Conservation (phyloP, 2,888 invertebrate genomes). For the Oscheius sp. region DNA sequence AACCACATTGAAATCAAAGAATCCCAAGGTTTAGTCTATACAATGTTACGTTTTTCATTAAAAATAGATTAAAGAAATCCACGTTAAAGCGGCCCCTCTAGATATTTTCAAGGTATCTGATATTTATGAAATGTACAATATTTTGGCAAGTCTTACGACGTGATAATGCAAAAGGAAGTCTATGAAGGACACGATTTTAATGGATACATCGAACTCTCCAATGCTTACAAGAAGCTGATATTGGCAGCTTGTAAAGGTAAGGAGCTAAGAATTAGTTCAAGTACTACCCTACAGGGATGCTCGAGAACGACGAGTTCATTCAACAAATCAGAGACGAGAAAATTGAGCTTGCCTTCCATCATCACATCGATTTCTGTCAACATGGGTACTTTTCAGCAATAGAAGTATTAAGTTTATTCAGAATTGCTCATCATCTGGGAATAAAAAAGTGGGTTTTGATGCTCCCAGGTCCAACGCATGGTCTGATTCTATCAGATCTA, state of each 20-base stretch:
- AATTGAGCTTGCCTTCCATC: conserved; percentile 27
- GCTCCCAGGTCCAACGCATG: conserved; percentile 15
- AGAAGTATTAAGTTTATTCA: neutral
- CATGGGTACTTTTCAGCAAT: conserved; percentile 4
- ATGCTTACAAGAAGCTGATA: neutral
- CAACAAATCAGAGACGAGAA: conserved; percentile 13
- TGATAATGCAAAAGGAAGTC: neutral
- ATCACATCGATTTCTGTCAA: conserved; percentile 28
- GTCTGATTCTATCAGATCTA: neutral
- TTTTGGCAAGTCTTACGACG: neutral
- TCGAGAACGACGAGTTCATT: conserved; percentile 18
- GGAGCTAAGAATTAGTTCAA: no score
- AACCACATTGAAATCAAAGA: conserved; percentile 11
- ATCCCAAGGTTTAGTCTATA: conserved; percentile 17
- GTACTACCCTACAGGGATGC: no score
- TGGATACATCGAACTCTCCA: conserved; percentile 7
- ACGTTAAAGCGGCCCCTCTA: neutral
- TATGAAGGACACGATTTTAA: neutral
- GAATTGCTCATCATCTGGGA: conserved; percentile 23
- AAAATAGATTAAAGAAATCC: conserved; percentile 27
- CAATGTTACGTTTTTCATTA: neutral
- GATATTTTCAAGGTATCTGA: conserved; percentile 5
- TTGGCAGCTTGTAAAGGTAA: conserved; percentile 10
- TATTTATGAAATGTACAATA: no score
- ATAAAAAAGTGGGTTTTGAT: conserved; percentile 13